Conservation (phyloP, 2,113 vertebrate genomes). For the Solea senegalensis region DNA sequence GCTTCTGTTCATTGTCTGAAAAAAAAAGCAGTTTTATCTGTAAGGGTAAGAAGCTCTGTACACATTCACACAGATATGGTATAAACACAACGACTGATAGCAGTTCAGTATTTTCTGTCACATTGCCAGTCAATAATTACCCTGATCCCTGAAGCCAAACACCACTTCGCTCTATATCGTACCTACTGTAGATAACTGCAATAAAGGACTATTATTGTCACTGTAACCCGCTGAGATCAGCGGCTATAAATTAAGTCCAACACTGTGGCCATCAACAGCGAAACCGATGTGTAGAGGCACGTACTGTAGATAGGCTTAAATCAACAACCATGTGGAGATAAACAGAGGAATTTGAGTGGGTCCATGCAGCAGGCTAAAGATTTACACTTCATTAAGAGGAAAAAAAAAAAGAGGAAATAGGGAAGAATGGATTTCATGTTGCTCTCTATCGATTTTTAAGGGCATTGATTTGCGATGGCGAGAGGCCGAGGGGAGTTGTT, state of each 20-base stretch:
- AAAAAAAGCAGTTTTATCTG: slow-evolving; percentile 7
- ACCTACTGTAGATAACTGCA: slow-evolving; percentile 45
- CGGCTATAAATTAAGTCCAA: slow-evolving; percentile 42
- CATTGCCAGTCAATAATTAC: slow-evolving; percentile 69
- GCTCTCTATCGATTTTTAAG: slow-evolving; percentile 40
- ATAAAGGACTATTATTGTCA: slow-evolving; percentile 56
- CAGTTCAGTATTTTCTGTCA: slow-evolving; percentile 40
- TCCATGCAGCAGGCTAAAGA: slow-evolving; percentile 3
- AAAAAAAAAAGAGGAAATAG: slow-evolving; percentile 50
- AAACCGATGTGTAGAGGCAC: neutral
- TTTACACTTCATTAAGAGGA: slow-evolving; percentile 61
- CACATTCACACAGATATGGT: slow-evolving; percentile 18
- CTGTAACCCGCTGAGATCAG: slow-evolving; percentile 27
- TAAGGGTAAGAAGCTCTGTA: neutral
- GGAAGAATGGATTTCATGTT: slow-evolving; percentile 46
- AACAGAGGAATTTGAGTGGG: slow-evolving; percentile 22
- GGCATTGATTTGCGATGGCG: slow-evolving; percentile 50
- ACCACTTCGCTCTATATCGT: slow-evolving; percentile 25
- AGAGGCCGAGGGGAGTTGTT: slow-evolving; percentile 5
- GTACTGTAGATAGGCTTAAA: slow-evolving; percentile 5
- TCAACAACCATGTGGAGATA: slow-evolving; percentile 30
- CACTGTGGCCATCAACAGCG: slow-evolving; percentile 8
- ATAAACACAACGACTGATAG: slow-evolving; percentile 18
- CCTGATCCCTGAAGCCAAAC: slow-evolving; percentile 34
- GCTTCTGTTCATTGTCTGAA: slow-evolving; percentile 34